phyloP scores from a whole-genome alignment of 1,140 invertebrate genomes.

The Bombus waltoni region DNA sequence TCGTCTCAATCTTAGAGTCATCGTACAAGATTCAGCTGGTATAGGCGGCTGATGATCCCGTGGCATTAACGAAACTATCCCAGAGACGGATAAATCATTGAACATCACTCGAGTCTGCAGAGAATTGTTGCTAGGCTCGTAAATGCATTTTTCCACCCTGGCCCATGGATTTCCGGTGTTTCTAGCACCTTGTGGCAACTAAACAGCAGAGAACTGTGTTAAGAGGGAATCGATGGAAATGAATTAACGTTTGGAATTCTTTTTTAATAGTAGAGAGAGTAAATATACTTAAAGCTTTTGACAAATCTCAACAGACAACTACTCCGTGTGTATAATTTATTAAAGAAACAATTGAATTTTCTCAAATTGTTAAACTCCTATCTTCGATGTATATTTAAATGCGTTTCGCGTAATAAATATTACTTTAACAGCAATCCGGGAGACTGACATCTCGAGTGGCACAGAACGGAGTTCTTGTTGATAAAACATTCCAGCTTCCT shows the following conservation, averaged over 20 bases:
- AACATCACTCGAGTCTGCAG: conserved; percentile 89
- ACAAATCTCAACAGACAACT: too few species aligned
- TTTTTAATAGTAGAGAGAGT: not conserved
- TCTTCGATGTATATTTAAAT: not conserved
- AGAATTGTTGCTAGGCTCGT: conserved; percentile 88
- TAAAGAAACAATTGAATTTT: not conserved
- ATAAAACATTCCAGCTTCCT: conserved; percentile 69
- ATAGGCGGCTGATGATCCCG: conserved; percentile 72
- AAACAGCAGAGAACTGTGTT: not conserved
- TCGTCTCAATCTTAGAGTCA: conserved; percentile 89
- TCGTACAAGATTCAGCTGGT: conserved; percentile 86
- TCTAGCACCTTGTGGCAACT: conserved; percentile 54
- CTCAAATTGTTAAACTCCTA: not conserved
- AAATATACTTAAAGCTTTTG: not conserved
- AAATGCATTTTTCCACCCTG: conserved; percentile 88
- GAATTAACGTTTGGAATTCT: not conserved
- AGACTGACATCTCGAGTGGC: conserved; percentile 79
- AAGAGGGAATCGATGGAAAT: too few species aligned
- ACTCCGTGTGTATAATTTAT: not conserved
- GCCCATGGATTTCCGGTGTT: conserved; percentile 75
- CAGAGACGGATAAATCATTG: conserved; percentile 90
- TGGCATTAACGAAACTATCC: conserved; percentile 85
- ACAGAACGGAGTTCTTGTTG: conserved; percentile 75
- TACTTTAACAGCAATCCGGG: conserved; percentile 78
- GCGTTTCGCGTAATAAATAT: conserved; percentile 29